Evolutionary conservation across 2,888 invertebrate species (phyloP), one percentile per base, ranked within the genome.

Genomic region (Cephus pulcher): DNA sequence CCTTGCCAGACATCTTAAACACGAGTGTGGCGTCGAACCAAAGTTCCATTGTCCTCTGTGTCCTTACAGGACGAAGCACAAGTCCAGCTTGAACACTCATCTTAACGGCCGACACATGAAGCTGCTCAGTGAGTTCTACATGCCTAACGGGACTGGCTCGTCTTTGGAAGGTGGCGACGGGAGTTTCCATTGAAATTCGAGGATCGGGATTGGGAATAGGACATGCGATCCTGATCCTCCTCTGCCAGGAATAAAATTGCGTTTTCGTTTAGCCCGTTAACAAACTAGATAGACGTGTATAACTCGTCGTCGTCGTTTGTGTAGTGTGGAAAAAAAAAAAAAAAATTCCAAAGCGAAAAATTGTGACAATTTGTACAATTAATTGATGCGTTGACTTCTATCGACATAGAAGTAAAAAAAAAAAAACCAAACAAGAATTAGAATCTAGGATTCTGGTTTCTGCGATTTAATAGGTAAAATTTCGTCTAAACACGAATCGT

Each of bases 21-120:
- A 92, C 86, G 93, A 93, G 82, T 93, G 93, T 83, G 93, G 93
- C 30, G 92, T 93, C 79, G 92, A 92, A 78, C 93, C 93, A 12
- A 91, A 91, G 80, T 93, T 92, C 84, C 89, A 89, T 69, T 93
- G 93, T 84, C 90, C 91, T 0, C 83, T 92, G 76, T 93, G 93
- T 82, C 88, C 91, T 40, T 91, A 91, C 84, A 89, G 88, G 80
- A 91, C 91, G n/a, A 89, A 89, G 76, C 90, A 89, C 83, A 89
- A 88, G 73, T 91, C 91, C 77, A 91, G 91, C 78, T 83, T 91
- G 76, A 91, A 89, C 80, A 91, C 90, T 1, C 91, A 91, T 76
- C 84, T 91, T 73, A 91, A 90, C 78, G 89, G 89, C 76, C 88
- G 89, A 78, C 91, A 91, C 79, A 89, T 88, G 89, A 90, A 90